These are phyloP conservation scores for Xanthorhoe designata DNA, from an alignment of 2,888 invertebrate species.

Conservation along the genomic window DNA sequence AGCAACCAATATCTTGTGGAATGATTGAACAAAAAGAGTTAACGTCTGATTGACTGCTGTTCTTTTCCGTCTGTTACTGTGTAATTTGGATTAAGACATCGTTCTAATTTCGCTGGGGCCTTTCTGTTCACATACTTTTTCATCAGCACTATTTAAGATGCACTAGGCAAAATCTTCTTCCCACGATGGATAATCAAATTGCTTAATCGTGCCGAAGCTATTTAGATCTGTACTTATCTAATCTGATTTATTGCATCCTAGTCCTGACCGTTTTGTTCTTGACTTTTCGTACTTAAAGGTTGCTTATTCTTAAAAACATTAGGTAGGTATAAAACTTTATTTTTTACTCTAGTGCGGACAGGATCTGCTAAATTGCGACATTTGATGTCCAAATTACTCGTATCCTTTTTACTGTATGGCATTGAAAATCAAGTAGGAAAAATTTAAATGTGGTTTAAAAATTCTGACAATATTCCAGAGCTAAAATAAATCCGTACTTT, in stretches of 20 bases:
- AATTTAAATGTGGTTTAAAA: too few species aligned
- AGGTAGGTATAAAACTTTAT: background rate
- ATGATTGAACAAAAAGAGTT: background rate
- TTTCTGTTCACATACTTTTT: slow-evolving; percentile 22
- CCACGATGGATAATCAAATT: slow-evolving; percentile 33
- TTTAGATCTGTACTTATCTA: slow-evolving; percentile 20
- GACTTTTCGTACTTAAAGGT: slow-evolving; percentile 20
- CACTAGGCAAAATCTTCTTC: slow-evolving; percentile 21
- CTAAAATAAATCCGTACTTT: too few species aligned
- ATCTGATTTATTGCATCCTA: slow-evolving; percentile 33
- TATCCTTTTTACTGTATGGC: background rate
- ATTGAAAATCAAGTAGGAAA: too few species aligned
- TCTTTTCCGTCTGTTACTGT: background rate
- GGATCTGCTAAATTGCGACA: background rate
- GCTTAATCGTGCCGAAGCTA: slow-evolving; percentile 32
- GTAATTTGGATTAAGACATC: slow-evolving; percentile 8
- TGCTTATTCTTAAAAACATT: background rate
- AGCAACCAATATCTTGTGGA: background rate
- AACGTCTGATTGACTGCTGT: background rate
- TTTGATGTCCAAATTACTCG: background rate
- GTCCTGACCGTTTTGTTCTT: slow-evolving; percentile 36
- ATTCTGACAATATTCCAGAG: too few species aligned
- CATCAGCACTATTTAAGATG: slow-evolving; percentile 11
- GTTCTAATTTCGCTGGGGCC: slow-evolving; percentile 3
- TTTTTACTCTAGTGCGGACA: background rate